Conservation (phyloP, 2,888 invertebrate species). For the Drosophila neonasuta region DNA sequence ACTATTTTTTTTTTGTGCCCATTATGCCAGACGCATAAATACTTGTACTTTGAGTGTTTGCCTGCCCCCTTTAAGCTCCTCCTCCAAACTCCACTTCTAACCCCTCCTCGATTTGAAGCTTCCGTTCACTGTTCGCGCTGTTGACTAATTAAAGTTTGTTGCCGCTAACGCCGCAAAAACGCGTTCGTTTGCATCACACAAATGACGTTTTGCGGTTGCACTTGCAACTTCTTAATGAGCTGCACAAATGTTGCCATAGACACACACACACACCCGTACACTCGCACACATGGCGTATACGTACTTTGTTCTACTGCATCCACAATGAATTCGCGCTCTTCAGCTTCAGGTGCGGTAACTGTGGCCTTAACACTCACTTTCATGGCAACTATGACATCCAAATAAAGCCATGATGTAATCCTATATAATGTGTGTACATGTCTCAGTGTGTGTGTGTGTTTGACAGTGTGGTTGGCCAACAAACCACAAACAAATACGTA, state of each 20-base stretch:
- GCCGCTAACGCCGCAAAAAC: slow-evolving; percentile 22
- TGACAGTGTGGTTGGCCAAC: background rate
- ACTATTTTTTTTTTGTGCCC: slow-evolving; percentile 28
- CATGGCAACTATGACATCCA: no score
- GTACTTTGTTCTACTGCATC: background rate
- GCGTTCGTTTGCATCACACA: slow-evolving; percentile 55
- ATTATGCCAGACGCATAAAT: slow-evolving; percentile 22
- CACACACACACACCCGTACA: background rate
- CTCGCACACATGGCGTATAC: background rate
- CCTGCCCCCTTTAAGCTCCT: background rate
- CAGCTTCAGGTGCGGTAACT: no score
- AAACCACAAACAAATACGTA: background rate
- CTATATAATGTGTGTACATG: no score
- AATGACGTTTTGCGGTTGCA: slow-evolving; percentile 54
- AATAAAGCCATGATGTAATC: no score
- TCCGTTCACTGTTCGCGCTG: background rate
- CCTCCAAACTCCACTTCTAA: background rate
- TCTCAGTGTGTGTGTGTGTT: background rate
- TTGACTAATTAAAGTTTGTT: slow-evolving; percentile 15
- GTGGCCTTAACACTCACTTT: no score
- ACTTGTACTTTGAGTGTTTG: slow-evolving; percentile 14
- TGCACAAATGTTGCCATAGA: slow-evolving; percentile 39
- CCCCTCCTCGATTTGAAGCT: no score
- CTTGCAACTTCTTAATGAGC: slow-evolving; percentile 51
- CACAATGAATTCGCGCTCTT: background rate